phyloP scores from a whole-genome alignment of 2,888 invertebrate genomes.

The Dolichopus griseipennis region DNA sequence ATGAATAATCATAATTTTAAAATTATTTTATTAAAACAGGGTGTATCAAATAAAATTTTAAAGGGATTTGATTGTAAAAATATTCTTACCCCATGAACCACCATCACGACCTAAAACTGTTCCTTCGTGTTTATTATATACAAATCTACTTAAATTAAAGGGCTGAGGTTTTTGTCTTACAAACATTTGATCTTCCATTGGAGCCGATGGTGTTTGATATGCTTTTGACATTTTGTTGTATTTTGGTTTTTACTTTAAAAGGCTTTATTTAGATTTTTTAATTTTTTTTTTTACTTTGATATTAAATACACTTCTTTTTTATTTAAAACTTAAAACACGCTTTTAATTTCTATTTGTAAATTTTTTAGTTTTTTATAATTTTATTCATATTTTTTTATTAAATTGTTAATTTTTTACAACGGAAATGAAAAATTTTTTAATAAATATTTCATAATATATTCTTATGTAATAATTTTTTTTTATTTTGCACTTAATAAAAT shows the following conservation, averaged over 20 bases:
- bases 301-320: not conserved
- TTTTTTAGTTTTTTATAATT: not conserved
- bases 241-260: conserved; percentile 9
- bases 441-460: not conserved
- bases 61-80: too few relatives aligned
- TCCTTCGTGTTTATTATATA: conserved; percentile 51
- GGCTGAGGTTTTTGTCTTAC: conserved; percentile 35
- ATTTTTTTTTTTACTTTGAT: not conserved
- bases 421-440: not conserved
- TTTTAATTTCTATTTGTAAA: too few relatives aligned
- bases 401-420: not conserved
- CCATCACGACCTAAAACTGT: conserved; percentile 54
- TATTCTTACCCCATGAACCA: conserved; percentile 57
- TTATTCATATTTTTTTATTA: not conserved
- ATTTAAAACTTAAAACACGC: too few relatives aligned
- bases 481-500: not conserved
- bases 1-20: too few relatives aligned
- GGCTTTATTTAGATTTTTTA: not conserved
- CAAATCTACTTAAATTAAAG: conserved; percentile 34
- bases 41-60: too few relatives aligned
- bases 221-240: conserved; percentile 35
- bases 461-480: not conserved
- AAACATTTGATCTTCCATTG: conserved; percentile 31
- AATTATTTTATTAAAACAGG: too few relatives aligned
- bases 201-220: conserved; percentile 25